phyloP scores from a whole-genome alignment of 2,888 invertebrate genomes.

The Sepioteuthis lessoniana region DNA sequence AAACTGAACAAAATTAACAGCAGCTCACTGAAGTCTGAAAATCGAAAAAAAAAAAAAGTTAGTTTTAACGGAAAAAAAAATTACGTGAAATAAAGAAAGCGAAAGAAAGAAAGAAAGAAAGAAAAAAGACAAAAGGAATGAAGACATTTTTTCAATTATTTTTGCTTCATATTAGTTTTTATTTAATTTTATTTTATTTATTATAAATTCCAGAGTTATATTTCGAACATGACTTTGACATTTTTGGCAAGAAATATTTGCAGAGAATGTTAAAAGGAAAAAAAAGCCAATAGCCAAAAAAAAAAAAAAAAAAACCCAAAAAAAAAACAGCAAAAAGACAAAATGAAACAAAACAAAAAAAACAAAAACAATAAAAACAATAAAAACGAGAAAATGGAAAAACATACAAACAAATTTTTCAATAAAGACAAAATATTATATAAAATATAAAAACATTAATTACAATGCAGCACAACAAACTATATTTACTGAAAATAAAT shows the following conservation, averaged over 20 bases:
- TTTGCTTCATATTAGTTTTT: neutral
- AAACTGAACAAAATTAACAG: neutral
- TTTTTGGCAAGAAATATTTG: neutral
- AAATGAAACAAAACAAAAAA: no score
- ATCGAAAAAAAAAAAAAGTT: neutral
- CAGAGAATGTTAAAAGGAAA: neutral
- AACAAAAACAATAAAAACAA: no score
- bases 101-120: neutral
- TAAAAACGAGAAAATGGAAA: neutral
- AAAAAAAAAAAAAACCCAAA: no score
- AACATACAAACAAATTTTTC: neutral
- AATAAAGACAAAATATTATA: neutral
- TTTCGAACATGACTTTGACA: neutral
- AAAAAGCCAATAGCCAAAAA: no score
- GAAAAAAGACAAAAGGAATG: neutral
- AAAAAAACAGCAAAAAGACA: no score
- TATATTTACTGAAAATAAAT: conserved; percentile 16
- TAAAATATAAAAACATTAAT: neutral
- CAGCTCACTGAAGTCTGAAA: neutral
- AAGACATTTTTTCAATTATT: neutral
- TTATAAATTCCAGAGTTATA: neutral
- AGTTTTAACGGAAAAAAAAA: neutral
- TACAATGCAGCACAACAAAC: neutral
- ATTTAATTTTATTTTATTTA: neutral
- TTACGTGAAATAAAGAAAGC: neutral